Evolutionary conservation across 2,113 vertebrate species (phyloP).

Genomic region (Poecilia latipinna): DNA sequence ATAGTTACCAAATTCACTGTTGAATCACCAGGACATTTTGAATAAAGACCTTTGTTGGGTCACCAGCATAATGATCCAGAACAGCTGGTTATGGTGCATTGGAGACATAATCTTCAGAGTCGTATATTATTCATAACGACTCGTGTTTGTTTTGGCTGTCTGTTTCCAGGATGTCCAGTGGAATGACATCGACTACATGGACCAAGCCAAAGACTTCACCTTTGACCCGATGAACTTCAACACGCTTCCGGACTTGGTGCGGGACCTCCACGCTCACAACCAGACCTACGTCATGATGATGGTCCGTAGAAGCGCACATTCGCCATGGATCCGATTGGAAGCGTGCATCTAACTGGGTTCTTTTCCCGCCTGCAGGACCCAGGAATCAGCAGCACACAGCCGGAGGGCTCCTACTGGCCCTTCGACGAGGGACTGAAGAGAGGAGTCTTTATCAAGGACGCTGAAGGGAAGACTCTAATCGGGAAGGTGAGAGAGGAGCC

Average conservation of each 20-base stretch:
- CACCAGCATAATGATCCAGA: no score
- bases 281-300: conserved; percentile 85
- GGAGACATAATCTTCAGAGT: no score
- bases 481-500: conserved; percentile 81
- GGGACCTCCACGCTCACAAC: conserved; percentile 78
- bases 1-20: no score
- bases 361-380: conserved; percentile 80
- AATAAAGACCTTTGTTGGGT: no score
- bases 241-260: conserved; percentile 84
- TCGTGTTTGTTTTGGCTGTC: background rate
- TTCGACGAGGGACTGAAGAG: conserved; percentile 86
- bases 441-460: conserved; percentile 86
- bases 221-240: conserved; percentile 75
- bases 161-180: conserved; percentile 82
- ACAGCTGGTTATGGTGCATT: no score
- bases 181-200: conserved; percentile 91
- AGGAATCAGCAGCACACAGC: conserved; percentile 85
- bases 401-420: conserved; percentile 83
- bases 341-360: background rate
- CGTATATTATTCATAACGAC: background rate
- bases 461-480: conserved; percentile 81
- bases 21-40: no score
- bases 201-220: conserved; percentile 85
- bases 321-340: background rate
- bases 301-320: conserved; percentile 43